Evolutionary conservation across 1,140 invertebrate species (phyloP).

Genomic region (Drosophila suzukii): DNA sequence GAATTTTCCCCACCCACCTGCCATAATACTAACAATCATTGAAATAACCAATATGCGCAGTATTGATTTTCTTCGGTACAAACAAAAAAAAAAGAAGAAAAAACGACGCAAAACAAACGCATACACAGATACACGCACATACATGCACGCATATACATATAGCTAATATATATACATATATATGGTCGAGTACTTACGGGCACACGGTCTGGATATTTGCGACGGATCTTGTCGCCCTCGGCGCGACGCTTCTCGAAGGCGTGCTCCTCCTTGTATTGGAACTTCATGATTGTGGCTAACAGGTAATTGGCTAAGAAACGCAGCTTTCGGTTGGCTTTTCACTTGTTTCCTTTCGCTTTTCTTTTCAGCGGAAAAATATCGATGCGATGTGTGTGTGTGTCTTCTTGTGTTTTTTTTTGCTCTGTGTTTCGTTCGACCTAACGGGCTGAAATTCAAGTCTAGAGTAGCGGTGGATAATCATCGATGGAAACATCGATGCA

Average conservation of each 20-base stretch:
- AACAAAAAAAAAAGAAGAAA: conserved; percentile 43
- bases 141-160: conserved; percentile 17
- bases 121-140: conserved; percentile 54
- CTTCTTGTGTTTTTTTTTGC: conserved; percentile 13
- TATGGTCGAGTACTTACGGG: conserved; percentile 90
- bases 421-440: conserved; percentile 12
- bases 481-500: neutral
- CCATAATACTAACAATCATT: conserved; percentile 53
- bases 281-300: conserved; percentile 92
- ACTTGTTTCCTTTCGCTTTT: conserved; percentile 26
- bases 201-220: conserved; percentile 97
- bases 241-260: conserved; percentile 99
- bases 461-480: neutral
- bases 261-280: conserved; percentile 99
- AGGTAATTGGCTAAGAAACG: conserved; percentile 75
- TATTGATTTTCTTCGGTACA: conserved; percentile 70
- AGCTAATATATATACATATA: conserved; percentile 18
- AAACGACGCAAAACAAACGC: conserved; percentile 76
- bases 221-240: conserved; percentile 89
- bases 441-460: neutral
- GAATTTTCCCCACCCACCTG: conserved; percentile 8
- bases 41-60: conserved; percentile 63
- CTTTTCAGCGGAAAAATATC: neutral
- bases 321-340: conserved; percentile 77
- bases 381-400: conserved; percentile 10